Evolutionary conservation across 2,797 vertebrate genomes (phyloP), one percentile per base, ranked within the genome.

Genomic region (Distichodus sexfasciatus): DNA sequence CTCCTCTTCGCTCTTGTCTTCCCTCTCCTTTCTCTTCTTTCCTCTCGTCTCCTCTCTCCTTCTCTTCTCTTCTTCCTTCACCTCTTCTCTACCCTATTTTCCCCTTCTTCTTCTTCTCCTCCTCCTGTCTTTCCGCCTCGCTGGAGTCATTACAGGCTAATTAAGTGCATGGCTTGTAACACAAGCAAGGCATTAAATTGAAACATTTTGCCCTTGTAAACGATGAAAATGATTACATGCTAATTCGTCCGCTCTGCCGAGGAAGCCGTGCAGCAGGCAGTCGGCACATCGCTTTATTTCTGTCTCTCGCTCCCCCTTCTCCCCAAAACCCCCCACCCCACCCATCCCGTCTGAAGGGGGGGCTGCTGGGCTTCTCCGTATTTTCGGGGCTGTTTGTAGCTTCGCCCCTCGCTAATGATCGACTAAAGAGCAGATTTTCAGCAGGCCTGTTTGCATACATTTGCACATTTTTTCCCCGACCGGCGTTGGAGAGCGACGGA

Each of bases 131-230:
- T 35, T 44, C 58, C 89, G 90, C 94, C 93, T 94, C 91, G 89
- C 92, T 91, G 92, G 91, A 94, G 92, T 91, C 93, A 94, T 94
- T 94, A 94, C 92, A 86, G 91, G 91, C 93, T 94, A 94, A 94
- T 94, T 94, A 94, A 94, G 93, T 94, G 92, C 91, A 93, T 93
- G 93, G 92, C 93, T 94, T 93, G 93, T 92, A 93, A 93, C 92
- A 92, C 91, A 94, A 91, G 91, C 93, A 94, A 93, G 88, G 92
- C 93, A 94, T 93, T 93, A 94, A 93, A 94, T 93, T 94, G 93
- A 94, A 94, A 94, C 93, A 93, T 93, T 93, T 94, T 92, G 92
- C 94, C 93, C 93, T 93, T 93, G 91, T 92, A 94, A 94, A 93
- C 93, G 81, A 92, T 93, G 90, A 91, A 92, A 93, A 93, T 91